Percentiles rank a stretch among this genome's conserved stretches.
These are phyloP conservation scores for Ptychodera flava DNA, from an alignment of 35 echinoderm and acorn worm species.

Conservation along the genomic window DNA sequence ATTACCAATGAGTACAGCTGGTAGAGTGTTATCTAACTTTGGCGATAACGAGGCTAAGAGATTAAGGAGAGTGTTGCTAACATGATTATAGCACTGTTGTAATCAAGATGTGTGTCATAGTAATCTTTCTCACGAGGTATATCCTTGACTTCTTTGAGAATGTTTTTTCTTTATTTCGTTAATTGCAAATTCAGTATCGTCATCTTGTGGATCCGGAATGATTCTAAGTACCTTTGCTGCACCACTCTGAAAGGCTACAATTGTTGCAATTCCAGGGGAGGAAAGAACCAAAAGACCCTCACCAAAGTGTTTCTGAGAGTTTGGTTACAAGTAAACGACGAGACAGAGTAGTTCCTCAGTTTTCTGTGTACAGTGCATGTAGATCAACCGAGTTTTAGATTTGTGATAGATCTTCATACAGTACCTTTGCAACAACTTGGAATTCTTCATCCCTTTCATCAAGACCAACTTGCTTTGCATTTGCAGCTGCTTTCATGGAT, in stretches of 20 bases:
- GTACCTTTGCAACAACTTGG: not conserved
- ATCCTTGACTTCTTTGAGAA: constrained; percentile 25
- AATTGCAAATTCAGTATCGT: constrained; percentile 33
- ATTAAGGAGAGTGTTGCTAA: constrained; percentile 11
- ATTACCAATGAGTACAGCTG: constrained; percentile 41
- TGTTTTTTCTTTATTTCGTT: constrained; percentile 32
- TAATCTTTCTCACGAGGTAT: constrained; percentile 5
- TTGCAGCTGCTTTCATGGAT: too few species aligned
- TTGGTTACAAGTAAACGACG: constrained; percentile 29
- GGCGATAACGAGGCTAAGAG: constrained; percentile 23
- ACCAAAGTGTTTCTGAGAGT: constrained; percentile 38
- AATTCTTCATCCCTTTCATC: too few species aligned
- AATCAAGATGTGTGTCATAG: constrained; percentile 23
- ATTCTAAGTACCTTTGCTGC: constrained; percentile 6
- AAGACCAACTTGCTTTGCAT: too few species aligned
- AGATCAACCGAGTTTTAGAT: constrained; percentile 61
- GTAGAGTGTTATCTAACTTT: constrained; percentile 38
- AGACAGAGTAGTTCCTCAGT: constrained; percentile 15
- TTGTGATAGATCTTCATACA: constrained; percentile 25
- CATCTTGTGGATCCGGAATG: constrained; percentile 22
- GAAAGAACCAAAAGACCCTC: constrained; percentile 45
- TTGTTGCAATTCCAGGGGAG: constrained; percentile 50
- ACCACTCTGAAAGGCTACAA: constrained; percentile 26
- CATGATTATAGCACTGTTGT: not conserved
- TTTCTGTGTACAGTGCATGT: constrained; percentile 17